Conservation (phyloP, 2,113 vertebrate genomes). For the Desmodus rotundus region DNA sequence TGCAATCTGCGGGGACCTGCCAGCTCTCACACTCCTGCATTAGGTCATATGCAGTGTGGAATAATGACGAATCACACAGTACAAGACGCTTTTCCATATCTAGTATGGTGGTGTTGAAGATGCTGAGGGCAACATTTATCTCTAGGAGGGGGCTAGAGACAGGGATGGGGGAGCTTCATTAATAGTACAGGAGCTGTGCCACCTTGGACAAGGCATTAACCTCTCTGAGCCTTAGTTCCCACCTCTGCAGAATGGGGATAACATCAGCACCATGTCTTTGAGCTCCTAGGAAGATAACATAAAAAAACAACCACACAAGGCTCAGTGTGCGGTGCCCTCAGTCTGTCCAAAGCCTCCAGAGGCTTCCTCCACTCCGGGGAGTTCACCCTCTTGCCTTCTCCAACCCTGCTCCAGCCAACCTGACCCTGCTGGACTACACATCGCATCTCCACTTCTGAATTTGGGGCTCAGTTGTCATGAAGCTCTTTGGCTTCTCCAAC, state of each 20-base stretch:
- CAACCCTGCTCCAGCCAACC: not conserved
- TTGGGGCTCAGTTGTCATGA: not conserved
- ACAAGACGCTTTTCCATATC: not conserved
- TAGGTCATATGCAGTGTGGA: not conserved
- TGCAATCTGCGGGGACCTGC: not conserved
- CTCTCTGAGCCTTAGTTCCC: not conserved
- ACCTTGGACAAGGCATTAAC: not conserved
- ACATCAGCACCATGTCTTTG: not conserved
- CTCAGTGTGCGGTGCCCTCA: not conserved
- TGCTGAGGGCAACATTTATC: not conserved
- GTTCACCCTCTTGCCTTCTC: not conserved
- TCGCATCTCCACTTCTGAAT: not conserved
- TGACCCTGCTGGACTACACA: not conserved
- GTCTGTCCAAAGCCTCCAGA: not conserved
- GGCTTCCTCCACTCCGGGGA: not conserved
- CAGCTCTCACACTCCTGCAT: not conserved
- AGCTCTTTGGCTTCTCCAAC: not conserved
- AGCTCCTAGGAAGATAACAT: not conserved
- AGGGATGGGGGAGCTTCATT: not conserved
- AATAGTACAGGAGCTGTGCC: not conserved
- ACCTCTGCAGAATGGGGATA: not conserved
- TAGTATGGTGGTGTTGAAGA: not conserved
- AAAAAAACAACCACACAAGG: not conserved
- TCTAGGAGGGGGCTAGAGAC: not conserved
- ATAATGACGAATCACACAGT: not conserved